phyloP scores from a whole-genome alignment of 2,888 invertebrate genomes.

The Deilephila elpenor region DNA sequence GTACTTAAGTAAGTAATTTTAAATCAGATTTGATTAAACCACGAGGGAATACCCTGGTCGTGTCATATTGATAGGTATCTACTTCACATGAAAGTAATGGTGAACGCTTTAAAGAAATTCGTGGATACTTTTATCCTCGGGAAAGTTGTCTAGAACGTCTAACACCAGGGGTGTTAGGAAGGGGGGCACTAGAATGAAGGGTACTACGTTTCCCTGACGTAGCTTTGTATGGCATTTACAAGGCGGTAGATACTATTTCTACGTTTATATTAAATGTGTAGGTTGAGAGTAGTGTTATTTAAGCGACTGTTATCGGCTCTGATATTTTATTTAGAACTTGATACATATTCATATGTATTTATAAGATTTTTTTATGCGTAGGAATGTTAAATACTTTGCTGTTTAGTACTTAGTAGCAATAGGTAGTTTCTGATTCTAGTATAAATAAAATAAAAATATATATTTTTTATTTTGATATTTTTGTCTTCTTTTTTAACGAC shows the following conservation, averaged over 20 bases:
- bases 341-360: not conserved
- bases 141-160: slow-evolving; percentile 45
- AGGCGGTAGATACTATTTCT: slow-evolving; percentile 7
- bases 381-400: not conserved
- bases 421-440: too few species aligned
- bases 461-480: not conserved
- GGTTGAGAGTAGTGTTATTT: slow-evolving; percentile 11
- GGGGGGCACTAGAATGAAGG: slow-evolving; percentile 62
- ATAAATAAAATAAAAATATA: too few species aligned
- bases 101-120: not conserved
- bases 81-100: not conserved
- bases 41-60: not conserved
- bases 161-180: slow-evolving; percentile 46
- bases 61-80: not conserved
- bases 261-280: slow-evolving; percentile 7
- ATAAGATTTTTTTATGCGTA: not conserved
- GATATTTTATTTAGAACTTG: slow-evolving; percentile 13
- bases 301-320: slow-evolving; percentile 7
- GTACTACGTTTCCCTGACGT: slow-evolving; percentile 56
- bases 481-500: too few species aligned
- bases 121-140: slow-evolving; percentile 43
- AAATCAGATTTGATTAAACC: slow-evolving; percentile 4
- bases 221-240: slow-evolving; percentile 57
- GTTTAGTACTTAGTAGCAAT: not conserved
- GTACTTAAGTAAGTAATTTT: not conserved